These are phyloP conservation scores for Punctoribates punctum DNA, from an alignment of 2,888 invertebrate genomes.

Conservation along the genomic window DNA sequence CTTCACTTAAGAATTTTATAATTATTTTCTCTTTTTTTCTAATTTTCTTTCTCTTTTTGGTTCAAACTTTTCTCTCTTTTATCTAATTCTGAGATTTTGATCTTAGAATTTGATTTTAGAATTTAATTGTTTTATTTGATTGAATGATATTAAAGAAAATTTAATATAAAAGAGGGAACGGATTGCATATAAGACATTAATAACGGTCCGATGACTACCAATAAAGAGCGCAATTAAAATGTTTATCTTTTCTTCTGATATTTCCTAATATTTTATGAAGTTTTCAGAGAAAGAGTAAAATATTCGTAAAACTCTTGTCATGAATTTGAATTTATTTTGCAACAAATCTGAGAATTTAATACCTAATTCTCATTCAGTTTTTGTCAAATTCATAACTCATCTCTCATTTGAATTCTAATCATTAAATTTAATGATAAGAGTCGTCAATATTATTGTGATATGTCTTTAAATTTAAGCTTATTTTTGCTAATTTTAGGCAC, in stretches of 20 bases:
- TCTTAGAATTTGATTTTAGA: conserved; percentile 29
- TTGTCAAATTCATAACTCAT: background rate
- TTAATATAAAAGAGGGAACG: background rate
- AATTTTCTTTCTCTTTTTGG: background rate
- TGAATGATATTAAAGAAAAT: conserved; percentile 9
- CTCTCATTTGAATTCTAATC: background rate
- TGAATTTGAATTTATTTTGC: no score
- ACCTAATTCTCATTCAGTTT: background rate
- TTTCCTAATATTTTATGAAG: background rate
- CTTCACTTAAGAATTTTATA: conserved; percentile 28
- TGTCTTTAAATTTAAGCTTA: no score
- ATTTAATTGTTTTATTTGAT: conserved; percentile 33
- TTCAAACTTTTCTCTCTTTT: conserved; percentile 1
- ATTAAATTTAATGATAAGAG: background rate
- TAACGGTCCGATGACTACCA: conserved; percentile 21
- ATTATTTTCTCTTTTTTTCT: conserved; percentile 24
- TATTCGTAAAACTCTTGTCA: no score
- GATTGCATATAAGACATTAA: conserved; percentile 14
- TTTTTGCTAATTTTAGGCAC: no score
- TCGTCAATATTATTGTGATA: no score
- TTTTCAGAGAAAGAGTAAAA: background rate
- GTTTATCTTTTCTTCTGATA: conserved; percentile 1
- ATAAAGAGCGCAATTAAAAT: conserved; percentile 28
- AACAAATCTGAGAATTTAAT: background rate
- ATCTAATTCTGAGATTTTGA: conserved; percentile 27